A percentile compares a stretch with the other conserved stretches of the same genome.
Conservation (phyloP, 2,113 vertebrate genomes). For the Meriones unguiculatus region DNA sequence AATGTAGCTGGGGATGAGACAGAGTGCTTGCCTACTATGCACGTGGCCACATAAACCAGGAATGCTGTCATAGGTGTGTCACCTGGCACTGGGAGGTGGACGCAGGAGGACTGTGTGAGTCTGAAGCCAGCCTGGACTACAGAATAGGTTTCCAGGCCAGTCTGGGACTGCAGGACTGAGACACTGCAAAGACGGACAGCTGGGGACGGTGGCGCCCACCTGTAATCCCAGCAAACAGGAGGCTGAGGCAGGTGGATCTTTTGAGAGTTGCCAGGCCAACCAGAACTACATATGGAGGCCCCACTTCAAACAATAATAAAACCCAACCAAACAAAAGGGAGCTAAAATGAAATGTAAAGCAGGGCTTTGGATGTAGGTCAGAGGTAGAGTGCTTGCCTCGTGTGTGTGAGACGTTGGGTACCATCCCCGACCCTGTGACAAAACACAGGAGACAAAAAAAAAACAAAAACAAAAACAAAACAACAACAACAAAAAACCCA, state of each 20-base stretch:
- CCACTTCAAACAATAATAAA: neutral
- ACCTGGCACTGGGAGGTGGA: neutral
- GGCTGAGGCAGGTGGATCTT: neutral
- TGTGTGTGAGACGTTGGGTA: neutral
- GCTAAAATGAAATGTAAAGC: neutral
- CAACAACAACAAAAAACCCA: neutral
- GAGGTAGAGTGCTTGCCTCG: neutral
- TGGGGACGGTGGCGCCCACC: neutral
- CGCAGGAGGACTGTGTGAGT: neutral
- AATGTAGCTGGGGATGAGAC: neutral
- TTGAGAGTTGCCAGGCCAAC: neutral
- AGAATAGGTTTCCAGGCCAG: neutral
- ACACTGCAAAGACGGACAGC: neutral
- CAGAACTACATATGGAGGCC: neutral
- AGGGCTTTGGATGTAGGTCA: neutral
- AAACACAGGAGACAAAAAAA: neutral
- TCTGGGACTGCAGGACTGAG: neutral
- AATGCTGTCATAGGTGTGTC: neutral
- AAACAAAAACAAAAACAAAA: neutral
- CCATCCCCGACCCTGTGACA: neutral
- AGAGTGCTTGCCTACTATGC: neutral
- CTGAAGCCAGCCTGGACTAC: neutral
- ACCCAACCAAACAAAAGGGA: neutral
- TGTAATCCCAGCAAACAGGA: neutral
- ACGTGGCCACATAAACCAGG: neutral